Percentiles rank a stretch among this genome's conserved stretches.
Evolutionary conservation across 2,113 vertebrate species (phyloP).

Genomic region (Rhinoptilus africanus): DNA sequence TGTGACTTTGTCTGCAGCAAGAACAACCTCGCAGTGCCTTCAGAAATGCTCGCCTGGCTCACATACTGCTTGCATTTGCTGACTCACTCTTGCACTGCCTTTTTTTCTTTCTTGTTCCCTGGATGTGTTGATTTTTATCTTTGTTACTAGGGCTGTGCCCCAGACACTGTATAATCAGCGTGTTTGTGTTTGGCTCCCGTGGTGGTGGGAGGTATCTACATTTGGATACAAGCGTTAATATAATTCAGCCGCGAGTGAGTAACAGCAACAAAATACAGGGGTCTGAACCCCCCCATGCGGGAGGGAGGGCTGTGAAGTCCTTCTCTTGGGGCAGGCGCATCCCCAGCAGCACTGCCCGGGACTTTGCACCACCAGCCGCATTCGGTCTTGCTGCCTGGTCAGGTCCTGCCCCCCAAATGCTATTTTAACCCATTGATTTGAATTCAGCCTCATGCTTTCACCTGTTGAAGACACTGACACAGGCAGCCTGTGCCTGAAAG

Average conservation of each 20-base stretch:
- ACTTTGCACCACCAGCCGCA: background rate
- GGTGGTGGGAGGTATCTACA: background rate
- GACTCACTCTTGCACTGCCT: conserved; percentile 51
- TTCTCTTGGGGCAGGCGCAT: background rate
- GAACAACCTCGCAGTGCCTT: background rate
- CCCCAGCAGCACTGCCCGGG: background rate
- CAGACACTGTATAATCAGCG: background rate
- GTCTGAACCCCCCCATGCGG: background rate
- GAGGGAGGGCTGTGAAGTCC: background rate
- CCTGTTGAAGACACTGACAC: background rate
- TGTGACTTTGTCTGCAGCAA: background rate
- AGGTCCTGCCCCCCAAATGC: fast-evolving
- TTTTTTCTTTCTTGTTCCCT: conserved; percentile 17
- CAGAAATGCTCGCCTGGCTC: background rate
- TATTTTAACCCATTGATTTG: background rate
- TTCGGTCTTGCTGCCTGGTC: background rate
- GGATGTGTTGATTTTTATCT: conserved; percentile 52
- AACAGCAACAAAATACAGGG: background rate
- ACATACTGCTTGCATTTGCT: conserved; percentile 22
- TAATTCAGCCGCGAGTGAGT: background rate
- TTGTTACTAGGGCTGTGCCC: conserved; percentile 24
- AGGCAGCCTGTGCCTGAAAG: background rate
- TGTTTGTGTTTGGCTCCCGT: background rate
- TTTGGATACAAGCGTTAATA: background rate
- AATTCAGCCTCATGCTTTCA: background rate